These are phyloP conservation scores for Torymus tubicola DNA, from an alignment of 2,888 invertebrate genomes.

Conservation along the genomic window DNA sequence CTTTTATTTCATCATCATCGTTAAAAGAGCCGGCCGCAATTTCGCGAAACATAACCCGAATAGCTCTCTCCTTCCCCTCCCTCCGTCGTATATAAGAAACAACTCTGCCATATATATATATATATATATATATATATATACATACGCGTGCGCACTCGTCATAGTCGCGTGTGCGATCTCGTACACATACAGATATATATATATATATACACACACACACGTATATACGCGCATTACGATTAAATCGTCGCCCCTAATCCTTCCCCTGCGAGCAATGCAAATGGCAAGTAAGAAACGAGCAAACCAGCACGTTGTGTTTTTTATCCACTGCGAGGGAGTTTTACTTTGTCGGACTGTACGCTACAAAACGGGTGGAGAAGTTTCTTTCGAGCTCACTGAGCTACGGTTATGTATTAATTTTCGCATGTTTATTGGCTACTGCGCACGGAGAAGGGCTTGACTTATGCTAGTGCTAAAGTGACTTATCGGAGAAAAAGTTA, in stretches of 20 bases:
- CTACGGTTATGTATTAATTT: not conserved
- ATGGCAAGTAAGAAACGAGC: constrained; percentile 54
- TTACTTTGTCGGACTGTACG: not conserved
- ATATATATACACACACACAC: constrained; percentile 23
- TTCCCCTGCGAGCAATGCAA: constrained; percentile 56
- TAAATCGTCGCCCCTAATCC: constrained; percentile 56
- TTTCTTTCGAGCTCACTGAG: not conserved
- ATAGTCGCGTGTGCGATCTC: constrained; percentile 57
- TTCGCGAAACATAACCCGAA: not conserved
- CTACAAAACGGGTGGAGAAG: not conserved
- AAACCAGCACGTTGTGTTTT: not conserved
- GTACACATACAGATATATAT: too few species aligned
- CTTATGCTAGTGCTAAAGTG: not conserved
- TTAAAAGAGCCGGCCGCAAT: not conserved
- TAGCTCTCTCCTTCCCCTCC: not conserved
- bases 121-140: too few species aligned
- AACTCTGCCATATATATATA: not conserved
- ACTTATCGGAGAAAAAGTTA: too few species aligned
- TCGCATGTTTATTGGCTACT: constrained; percentile 10
- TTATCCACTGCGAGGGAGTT: not conserved
- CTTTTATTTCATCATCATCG: constrained; percentile 25
- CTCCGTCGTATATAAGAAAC: not conserved
- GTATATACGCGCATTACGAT: constrained; percentile 57
- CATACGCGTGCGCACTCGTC: constrained; percentile 5
- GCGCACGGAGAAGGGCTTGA: not conserved